Evolutionary conservation across 2,888 invertebrate genomes (phyloP).

Genomic region (Aricia artaxerxes): DNA sequence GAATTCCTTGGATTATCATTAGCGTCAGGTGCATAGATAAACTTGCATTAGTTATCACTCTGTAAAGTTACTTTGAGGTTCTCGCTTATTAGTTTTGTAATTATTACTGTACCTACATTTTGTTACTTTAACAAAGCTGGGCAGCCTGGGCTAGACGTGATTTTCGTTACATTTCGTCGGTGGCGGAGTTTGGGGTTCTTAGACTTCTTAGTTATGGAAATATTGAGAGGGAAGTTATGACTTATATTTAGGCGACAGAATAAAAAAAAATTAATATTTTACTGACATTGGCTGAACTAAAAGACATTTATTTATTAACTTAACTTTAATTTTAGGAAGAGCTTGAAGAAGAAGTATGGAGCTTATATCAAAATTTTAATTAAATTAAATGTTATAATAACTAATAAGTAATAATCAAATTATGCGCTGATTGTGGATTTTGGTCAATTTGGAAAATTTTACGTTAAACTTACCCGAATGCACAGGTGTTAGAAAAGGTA

Average conservation of each 20-base stretch:
- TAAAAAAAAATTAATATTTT: not conserved
- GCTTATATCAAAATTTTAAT: too few relatives aligned
- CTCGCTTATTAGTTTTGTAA: conserved; percentile 18
- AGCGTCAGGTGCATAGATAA: conserved; percentile 22
- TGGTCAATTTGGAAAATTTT: too few relatives aligned
- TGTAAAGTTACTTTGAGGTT: not conserved
- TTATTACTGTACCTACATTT: not conserved
- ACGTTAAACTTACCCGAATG: too few relatives aligned
- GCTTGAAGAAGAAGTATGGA: too few relatives aligned
- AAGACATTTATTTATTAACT: not conserved
- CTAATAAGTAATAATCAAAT: too few relatives aligned
- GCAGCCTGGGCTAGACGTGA: not conserved
- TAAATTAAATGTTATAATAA: too few relatives aligned
- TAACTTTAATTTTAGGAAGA: too few relatives aligned
- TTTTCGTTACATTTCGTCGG: not conserved
- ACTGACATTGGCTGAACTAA: not conserved
- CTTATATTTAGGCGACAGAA: not conserved
- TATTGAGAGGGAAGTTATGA: not conserved
- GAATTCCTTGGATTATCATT: conserved; percentile 12
- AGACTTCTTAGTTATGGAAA: not conserved
- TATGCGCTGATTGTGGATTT: too few relatives aligned
- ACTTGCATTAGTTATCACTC: conserved; percentile 26
- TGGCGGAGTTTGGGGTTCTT: not conserved
- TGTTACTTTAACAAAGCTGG: not conserved
- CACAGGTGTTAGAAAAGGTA: not conserved